phyloP scores from a whole-genome alignment of 2,888 invertebrate species.

The Clusia tigrina region DNA sequence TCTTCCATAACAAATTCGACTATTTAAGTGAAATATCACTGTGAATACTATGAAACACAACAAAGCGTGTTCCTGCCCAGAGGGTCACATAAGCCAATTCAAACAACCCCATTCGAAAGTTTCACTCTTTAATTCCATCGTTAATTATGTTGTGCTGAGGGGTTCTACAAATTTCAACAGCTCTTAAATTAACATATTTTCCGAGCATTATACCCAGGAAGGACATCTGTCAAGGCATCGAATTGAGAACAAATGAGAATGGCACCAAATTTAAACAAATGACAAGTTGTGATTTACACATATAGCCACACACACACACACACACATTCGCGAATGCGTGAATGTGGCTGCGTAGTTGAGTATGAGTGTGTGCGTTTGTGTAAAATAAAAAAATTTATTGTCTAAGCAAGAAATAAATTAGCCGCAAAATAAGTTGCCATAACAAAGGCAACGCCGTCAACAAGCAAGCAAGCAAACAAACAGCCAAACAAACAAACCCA shows the following conservation, averaged over 20 bases:
- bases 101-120: too few species aligned
- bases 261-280: conserved; percentile 41
- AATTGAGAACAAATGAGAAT: conserved; percentile 10
- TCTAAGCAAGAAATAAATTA: conserved; percentile 54
- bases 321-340: not conserved
- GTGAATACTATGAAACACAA: too few species aligned
- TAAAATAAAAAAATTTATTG: conserved; percentile 55
- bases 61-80: not conserved
- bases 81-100: not conserved
- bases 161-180: too few species aligned
- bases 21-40: too few species aligned
- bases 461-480: not conserved
- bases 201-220: too few species aligned
- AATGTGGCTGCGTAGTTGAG: not conserved
- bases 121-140: too few species aligned
- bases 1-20: too few species aligned
- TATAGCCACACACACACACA: conserved; percentile 7
- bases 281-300: conserved; percentile 50
- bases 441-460: conserved; percentile 31
- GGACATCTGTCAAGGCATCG: conserved; percentile 1
- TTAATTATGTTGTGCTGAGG: too few species aligned
- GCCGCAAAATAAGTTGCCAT: conserved; percentile 36
- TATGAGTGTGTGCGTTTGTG: conserved; percentile 5
- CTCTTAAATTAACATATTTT: not conserved
- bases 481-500: too few species aligned